Evolutionary conservation across 2,113 vertebrate species (phyloP).

Genomic region (Grammomys dolichurus): DNA sequence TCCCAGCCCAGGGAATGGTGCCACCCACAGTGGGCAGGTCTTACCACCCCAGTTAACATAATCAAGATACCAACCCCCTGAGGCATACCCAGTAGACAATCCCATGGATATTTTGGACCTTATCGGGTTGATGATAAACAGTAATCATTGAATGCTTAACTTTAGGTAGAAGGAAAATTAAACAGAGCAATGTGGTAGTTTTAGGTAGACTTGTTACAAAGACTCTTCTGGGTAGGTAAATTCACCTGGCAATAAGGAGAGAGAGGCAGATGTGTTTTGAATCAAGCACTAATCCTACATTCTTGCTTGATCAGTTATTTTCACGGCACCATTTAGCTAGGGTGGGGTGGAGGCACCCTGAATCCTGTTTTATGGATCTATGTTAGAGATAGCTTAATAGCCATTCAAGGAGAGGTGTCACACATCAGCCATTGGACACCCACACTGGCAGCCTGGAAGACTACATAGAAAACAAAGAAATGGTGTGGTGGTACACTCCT

Average conservation of each 20-base stretch:
- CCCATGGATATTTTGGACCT: not conserved
- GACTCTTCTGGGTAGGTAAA: not conserved
- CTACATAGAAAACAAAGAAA: not conserved
- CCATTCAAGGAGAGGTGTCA: not conserved
- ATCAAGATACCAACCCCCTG: not conserved
- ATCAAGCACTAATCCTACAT: not conserved
- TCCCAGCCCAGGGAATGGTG: not conserved
- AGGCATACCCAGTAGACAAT: not conserved
- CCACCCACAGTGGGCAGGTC: not conserved
- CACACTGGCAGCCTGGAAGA: not conserved
- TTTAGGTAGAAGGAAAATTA: slow-evolving; percentile 13
- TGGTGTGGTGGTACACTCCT: not conserved
- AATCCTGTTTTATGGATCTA: not conserved
- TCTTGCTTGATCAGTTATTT: not conserved
- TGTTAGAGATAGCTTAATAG: not conserved
- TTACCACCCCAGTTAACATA: no score
- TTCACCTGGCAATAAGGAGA: not conserved
- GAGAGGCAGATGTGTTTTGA: not conserved
- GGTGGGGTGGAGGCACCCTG: not conserved
- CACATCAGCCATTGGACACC: not conserved
- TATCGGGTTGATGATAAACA: not conserved
- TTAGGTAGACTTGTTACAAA: not conserved
- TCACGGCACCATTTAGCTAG: not conserved
- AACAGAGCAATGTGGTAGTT: not conserved
- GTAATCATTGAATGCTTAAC: not conserved